Evolutionary conservation across 2,113 vertebrate genomes (phyloP).

Genomic region (Psilopsiagon aurifrons): DNA sequence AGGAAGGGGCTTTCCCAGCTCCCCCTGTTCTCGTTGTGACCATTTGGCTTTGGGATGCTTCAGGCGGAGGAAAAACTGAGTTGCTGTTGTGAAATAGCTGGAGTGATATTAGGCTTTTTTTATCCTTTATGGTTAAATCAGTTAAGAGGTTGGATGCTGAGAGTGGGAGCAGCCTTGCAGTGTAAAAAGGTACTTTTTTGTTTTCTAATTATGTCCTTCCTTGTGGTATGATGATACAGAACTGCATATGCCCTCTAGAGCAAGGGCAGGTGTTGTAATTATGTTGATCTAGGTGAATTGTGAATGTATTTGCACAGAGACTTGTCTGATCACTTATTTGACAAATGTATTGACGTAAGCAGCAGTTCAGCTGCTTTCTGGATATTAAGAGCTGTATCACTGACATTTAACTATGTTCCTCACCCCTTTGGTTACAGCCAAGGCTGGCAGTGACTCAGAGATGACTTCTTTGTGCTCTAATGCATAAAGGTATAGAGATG

Average conservation of each 20-base stretch:
- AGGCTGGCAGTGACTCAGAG: rapidly evolving
- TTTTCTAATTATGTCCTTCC: rapidly evolving
- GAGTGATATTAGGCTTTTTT: rapidly evolving
- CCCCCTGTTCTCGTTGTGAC: rapidly evolving
- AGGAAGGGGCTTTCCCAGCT: neutral
- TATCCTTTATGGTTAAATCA: rapidly evolving
- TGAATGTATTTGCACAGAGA: neutral
- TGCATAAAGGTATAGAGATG: rapidly evolving
- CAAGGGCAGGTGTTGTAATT: neutral
- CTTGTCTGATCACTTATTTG: neutral
- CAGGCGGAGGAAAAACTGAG: rapidly evolving
- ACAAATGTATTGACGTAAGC: rapidly evolving
- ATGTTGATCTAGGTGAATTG: neutral
- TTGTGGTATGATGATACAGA: rapidly evolving
- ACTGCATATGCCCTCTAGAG: rapidly evolving
- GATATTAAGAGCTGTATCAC: neutral
- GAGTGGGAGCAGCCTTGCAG: neutral
- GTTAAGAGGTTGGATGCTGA: neutral
- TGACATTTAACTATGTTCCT: rapidly evolving
- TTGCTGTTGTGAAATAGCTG: rapidly evolving
- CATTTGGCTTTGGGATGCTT: rapidly evolving
- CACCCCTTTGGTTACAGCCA: rapidly evolving
- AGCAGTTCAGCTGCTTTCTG: neutral
- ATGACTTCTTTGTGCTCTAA: neutral
- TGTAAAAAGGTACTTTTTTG: neutral